Evolutionary conservation across 2,888 invertebrate species (phyloP).

Genomic region (Thysanoteuthis rhombus): DNA sequence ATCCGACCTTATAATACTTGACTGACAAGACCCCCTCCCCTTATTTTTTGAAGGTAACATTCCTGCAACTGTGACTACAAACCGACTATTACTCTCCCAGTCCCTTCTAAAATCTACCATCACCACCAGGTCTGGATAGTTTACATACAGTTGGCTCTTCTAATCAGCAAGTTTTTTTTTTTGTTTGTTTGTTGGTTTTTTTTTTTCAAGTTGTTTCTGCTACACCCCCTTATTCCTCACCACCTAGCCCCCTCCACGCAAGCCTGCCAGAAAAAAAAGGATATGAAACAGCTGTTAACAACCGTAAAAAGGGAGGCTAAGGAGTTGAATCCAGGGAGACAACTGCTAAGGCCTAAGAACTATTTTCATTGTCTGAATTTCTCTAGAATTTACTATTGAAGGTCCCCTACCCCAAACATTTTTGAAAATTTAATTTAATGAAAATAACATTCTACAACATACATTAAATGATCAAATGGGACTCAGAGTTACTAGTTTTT

Average conservation of each 20-base stretch:
- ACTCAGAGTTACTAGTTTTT: not conserved
- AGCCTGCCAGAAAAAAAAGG: not conserved
- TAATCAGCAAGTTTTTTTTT: not conserved
- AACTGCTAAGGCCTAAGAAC: not conserved
- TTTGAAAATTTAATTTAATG: not conserved
- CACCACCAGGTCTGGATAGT: not conserved
- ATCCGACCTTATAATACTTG: not conserved
- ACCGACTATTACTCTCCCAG: not conserved
- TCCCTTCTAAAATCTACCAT: not conserved
- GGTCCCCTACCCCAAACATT: not conserved
- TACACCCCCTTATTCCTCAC: not conserved
- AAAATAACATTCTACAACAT: not conserved
- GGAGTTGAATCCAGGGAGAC: not conserved
- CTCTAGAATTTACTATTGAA: not conserved
- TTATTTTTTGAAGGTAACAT: not conserved
- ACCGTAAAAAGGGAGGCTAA: not conserved
- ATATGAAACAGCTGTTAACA: not conserved
- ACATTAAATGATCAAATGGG: not conserved
- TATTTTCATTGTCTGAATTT: not conserved
- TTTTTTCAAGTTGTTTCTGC: not conserved
- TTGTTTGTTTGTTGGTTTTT: not conserved
- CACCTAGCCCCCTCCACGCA: not conserved
- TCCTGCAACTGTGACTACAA: not conserved
- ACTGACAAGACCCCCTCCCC: not conserved
- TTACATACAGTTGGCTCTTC: not conserved